Percentiles rank a stretch among this genome's conserved stretches.
Conservation (phyloP, 1,140 invertebrate species). For the Telenomus remus region DNA sequence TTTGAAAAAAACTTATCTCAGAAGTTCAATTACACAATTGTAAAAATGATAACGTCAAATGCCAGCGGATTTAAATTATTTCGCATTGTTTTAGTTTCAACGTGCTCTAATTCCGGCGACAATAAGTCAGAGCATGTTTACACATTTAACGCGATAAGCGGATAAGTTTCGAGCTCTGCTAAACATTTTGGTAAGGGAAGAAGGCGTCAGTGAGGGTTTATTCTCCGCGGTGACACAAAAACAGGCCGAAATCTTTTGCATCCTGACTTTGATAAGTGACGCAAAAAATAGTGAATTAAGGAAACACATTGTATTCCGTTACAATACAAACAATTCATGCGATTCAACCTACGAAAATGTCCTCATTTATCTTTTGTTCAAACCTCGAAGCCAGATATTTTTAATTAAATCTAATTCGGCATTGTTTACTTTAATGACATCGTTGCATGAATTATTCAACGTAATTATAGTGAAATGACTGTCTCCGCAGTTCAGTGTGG, state of each 20-base stretch:
- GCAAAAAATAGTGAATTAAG: neutral
- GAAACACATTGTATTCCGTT: neutral
- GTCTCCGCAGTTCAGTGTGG: too few species aligned
- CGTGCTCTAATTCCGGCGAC: slow-evolving; percentile 18
- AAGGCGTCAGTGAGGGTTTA: slow-evolving; percentile 8
- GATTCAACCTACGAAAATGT: too few species aligned
- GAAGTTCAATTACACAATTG: too few species aligned
- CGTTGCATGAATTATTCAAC: too few species aligned
- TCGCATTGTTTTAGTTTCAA: slow-evolving; percentile 6
- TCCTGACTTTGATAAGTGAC: slow-evolving; percentile 19
- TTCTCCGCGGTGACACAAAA: slow-evolving; percentile 10
- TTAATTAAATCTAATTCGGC: too few species aligned
- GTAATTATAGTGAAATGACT: too few species aligned
- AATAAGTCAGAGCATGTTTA: slow-evolving; percentile 29
- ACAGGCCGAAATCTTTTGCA: neutral
- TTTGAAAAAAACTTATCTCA: too few species aligned
- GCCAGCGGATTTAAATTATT: slow-evolving; percentile 15
- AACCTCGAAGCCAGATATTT: too few species aligned
- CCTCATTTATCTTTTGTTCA: too few species aligned
- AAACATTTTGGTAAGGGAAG: slow-evolving; percentile 5
- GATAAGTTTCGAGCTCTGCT: slow-evolving; percentile 26
- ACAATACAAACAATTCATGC: neutral
- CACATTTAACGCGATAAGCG: slow-evolving; percentile 35
- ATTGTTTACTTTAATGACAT: too few species aligned
- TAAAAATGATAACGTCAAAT: neutral